These are phyloP conservation scores for Orgyia antiqua DNA, from an alignment of 2,888 invertebrate genomes.

Conservation along the genomic window DNA sequence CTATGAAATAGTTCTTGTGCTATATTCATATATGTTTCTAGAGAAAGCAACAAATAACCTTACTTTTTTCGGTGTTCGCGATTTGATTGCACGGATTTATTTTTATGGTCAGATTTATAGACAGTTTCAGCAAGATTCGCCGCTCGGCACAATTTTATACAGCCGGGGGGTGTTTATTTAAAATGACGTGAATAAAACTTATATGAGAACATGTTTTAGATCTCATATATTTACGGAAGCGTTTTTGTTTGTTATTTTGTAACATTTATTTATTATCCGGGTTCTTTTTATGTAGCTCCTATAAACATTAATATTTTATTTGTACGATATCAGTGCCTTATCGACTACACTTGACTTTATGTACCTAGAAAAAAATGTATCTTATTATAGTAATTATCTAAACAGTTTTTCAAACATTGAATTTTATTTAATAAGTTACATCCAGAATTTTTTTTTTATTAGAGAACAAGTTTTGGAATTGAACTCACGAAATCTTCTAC, in stretches of 20 bases:
- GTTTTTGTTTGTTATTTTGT: neutral
- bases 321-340: too few species aligned
- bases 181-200: constrained; percentile 39
- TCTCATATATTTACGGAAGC: constrained; percentile 1
- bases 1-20: constrained; percentile 57
- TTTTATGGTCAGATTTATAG: constrained; percentile 75
- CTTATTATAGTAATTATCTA: too few species aligned
- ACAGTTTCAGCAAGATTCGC: constrained; percentile 60
- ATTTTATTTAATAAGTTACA: too few species aligned
- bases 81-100: constrained; percentile 75
- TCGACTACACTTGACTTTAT: too few species aligned
- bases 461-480: too few species aligned
- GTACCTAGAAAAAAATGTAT: too few species aligned
- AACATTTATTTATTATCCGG: too few species aligned
- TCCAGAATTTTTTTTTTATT: too few species aligned
- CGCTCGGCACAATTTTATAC: constrained; percentile 47
- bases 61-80: constrained; percentile 67
- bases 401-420: too few species aligned
- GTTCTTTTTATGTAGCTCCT: too few species aligned
- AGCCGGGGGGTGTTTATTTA: constrained; percentile 40
- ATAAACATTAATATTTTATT: too few species aligned
- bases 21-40: constrained; percentile 59
- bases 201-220: constrained; percentile 17
- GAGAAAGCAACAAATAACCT: constrained; percentile 69
- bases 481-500: too few species aligned